Evolutionary conservation across 92 coral and sea anemone species (phyloP).

Genomic region (Zoanthus sansibaricus): DNA sequence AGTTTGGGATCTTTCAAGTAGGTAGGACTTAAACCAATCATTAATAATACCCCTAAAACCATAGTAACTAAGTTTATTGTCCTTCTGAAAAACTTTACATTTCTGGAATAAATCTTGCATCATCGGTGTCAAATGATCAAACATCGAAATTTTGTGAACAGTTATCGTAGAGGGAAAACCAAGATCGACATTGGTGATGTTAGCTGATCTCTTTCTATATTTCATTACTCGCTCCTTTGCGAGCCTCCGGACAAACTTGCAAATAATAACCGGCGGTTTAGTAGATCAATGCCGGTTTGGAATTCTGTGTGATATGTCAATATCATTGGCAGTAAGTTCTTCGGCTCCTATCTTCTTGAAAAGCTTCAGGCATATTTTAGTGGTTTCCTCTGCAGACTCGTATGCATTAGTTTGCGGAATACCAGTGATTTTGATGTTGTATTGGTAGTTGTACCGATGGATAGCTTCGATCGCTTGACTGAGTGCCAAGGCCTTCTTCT

Average conservation of each 20-base stretch:
- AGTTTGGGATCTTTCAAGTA: too few relatives aligned
- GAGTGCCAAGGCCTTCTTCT: slow-evolving; percentile 41
- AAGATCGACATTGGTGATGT: slow-evolving; percentile 27
- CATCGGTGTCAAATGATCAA: slow-evolving; percentile 27
- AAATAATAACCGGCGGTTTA: slow-evolving; percentile 14
- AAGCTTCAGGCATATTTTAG: slow-evolving; percentile 24
- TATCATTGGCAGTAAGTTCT: slow-evolving; percentile 8
- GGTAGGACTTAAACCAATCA: too few relatives aligned
- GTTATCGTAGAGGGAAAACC: slow-evolving; percentile 24
- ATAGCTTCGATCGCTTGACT: slow-evolving; percentile 26
- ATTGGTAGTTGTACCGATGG: slow-evolving; percentile 29
- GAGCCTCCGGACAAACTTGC: slow-evolving; percentile 24
- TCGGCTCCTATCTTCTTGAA: slow-evolving; percentile 5
- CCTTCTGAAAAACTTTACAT: slow-evolving; percentile 26
- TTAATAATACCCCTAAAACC: too few relatives aligned
- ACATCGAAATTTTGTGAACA: slow-evolving; percentile 21
- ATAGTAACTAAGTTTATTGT: too few relatives aligned
- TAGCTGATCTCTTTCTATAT: slow-evolving; percentile 3
- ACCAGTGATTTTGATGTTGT: slow-evolving; percentile 25
- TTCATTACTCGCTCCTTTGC: slow-evolving; percentile 33
- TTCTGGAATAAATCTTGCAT: slow-evolving; percentile 28
- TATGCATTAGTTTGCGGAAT: background rate
- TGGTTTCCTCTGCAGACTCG: slow-evolving; percentile 14
- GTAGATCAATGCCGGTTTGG: slow-evolving; percentile 20
- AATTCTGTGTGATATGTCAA: slow-evolving; percentile 12